A percentile compares a stretch with the other conserved stretches of the same genome.
These are phyloP conservation scores for Hemichromis elongatus DNA, from an alignment of 2,113 vertebrate species.

Conservation along the genomic window DNA sequence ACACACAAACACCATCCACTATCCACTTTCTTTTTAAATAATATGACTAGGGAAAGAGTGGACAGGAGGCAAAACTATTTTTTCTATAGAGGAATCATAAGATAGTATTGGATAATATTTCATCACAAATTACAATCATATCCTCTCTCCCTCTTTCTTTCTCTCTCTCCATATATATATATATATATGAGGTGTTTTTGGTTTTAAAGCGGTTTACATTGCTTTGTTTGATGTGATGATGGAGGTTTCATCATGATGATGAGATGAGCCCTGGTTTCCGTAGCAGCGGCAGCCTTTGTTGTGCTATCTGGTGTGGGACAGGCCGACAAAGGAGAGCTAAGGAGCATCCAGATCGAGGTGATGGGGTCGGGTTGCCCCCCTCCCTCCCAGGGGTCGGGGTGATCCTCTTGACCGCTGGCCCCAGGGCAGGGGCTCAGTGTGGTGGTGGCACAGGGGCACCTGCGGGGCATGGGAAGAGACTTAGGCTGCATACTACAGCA, in stretches of 20 bases:
- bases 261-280: constrained; percentile 51
- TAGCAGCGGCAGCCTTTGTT: constrained; percentile 68
- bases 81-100: neutral
- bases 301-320: constrained; percentile 68
- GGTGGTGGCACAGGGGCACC: constrained; percentile 83
- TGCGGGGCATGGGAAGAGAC: constrained; percentile 81
- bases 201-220: neutral
- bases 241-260: constrained; percentile 16
- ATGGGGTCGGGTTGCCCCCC: constrained; percentile 75
- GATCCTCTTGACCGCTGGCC: constrained; percentile 86
- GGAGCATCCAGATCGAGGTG: constrained; percentile 74
- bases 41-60: constrained; percentile 11
- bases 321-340: constrained; percentile 80
- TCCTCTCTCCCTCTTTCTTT: too few species aligned
- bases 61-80: constrained; percentile 11
- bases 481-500: constrained; percentile 54
- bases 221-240: neutral
- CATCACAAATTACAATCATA: neutral
- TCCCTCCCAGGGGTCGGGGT: constrained; percentile 74
- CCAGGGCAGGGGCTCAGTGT: constrained; percentile 81
- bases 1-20: neutral
- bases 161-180: too few species aligned
- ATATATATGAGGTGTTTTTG: fast-evolving
- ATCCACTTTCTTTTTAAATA: neutral
- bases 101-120: neutral